Evolutionary conservation across 53 echinoderm and acorn worm genomes (phyloP), one percentile per base, ranked within the genome.

Genomic region (Stichopus horrens): DNA sequence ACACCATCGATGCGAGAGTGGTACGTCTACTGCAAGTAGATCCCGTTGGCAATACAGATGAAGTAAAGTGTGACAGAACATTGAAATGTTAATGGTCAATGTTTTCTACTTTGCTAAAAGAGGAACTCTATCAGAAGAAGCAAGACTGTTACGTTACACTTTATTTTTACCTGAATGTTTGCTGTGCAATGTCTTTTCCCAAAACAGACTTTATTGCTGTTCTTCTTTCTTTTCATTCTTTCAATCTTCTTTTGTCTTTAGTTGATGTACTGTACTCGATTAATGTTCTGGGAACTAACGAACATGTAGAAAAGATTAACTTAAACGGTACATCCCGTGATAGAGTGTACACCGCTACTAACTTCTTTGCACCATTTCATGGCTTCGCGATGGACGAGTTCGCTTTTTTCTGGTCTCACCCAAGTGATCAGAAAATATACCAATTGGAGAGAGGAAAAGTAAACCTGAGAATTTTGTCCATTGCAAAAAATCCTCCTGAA

Each of bases 351-450:
- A 18, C 0, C 14, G 18, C 16, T 56, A 37, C 37, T 37, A 2
- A 6, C 7, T n/a, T 80, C 4, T n/a, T 80, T 6, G 20, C 80
- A 21, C 52, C n/a, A 5, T 20, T 80, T 18, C 80, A 80, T 58
- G 21, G 56, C 53, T 58, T 80, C 55, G 21, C 58, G 5, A 58
- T 80, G 58, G 80, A 80, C 11, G 53, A 53, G 3, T 80, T 80
- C 22, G 80, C 80, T 7, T 56, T 21, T n/a, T 80, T 80, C 58
- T 80, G n/a, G 10, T 57, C 80, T 80, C 80, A 80, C 18, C 20
- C 80, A 80, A 19, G 11, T 56, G 80, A 80, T 7, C 6, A 55
- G 53, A 56, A 56, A 18, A 7, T 80, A 20, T 56, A 56, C 19
- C 19, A 57, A 4, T 7, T 80, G 56, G 80, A 56, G 22, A 56